A percentile compares a stretch with the other conserved stretches of the same genome.
These are phyloP conservation scores for Lucinisca nassula DNA, from an alignment of 2,888 invertebrate genomes.

Conservation along the genomic window DNA sequence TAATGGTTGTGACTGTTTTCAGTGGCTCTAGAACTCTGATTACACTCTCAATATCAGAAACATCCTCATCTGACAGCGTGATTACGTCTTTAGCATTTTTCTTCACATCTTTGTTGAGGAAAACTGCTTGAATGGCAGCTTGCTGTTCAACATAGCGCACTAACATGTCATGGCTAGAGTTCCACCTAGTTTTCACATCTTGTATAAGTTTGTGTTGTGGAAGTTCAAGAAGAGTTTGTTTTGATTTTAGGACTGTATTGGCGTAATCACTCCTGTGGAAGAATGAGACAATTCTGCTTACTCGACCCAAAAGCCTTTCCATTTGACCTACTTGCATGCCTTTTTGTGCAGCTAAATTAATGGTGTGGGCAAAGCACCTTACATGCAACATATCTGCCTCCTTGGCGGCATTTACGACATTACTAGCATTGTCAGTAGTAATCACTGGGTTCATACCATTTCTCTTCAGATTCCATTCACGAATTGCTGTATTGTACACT, in stretches of 20 bases:
- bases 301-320: constrained; percentile 31
- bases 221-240: constrained; percentile 36
- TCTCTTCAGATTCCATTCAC: constrained; percentile 41
- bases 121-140: constrained; percentile 44
- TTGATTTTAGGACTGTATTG: no score
- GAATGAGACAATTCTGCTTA: constrained; percentile 38
- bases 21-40: constrained; percentile 28
- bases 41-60: constrained; percentile 25
- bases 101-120: constrained; percentile 12
- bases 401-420: constrained; percentile 44
- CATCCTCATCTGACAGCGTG: constrained; percentile 45
- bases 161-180: constrained; percentile 56
- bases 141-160: constrained; percentile 62
- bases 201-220: constrained; percentile 50
- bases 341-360: constrained; percentile 43
- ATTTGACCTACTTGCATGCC: constrained; percentile 22
- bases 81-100: no score
- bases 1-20: constrained; percentile 51
- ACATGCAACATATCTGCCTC: constrained; percentile 47
- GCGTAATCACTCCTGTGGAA: no score
- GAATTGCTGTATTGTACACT: constrained; percentile 15
- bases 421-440: constrained; percentile 53
- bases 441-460: constrained; percentile 18
- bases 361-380: constrained; percentile 47
- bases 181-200: constrained; percentile 55